Evolutionary conservation across 2,113 vertebrate genomes (phyloP).

Genomic region (Cettia cetti): DNA sequence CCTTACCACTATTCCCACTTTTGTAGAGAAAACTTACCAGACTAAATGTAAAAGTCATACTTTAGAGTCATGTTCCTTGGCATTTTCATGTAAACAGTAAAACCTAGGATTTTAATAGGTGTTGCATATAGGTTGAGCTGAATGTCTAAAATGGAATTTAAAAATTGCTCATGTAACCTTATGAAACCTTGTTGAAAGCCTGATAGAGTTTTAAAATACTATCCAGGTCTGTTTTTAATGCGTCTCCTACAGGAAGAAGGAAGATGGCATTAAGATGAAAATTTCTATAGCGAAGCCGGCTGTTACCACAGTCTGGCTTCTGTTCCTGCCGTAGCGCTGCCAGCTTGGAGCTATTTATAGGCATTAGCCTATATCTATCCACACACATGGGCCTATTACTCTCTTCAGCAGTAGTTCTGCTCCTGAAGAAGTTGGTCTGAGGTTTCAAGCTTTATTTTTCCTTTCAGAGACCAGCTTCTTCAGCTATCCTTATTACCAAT

Average conservation of each 20-base stretch:
- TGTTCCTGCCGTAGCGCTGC: background rate
- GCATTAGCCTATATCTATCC: constrained; percentile 1
- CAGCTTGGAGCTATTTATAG: constrained; percentile 24
- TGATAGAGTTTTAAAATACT: background rate
- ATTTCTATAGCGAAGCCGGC: constrained; percentile 13
- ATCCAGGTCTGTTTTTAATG: background rate
- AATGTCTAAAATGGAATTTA: background rate
- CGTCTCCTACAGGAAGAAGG: background rate
- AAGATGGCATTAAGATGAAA: constrained; percentile 37
- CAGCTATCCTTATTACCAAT: background rate
- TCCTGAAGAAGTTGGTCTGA: constrained; percentile 25
- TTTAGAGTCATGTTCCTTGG: background rate
- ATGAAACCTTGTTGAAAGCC: background rate
- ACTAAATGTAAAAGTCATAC: background rate
- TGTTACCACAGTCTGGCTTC: constrained; percentile 36
- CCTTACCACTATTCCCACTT: background rate
- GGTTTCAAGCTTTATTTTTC: background rate
- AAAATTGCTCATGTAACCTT: background rate
- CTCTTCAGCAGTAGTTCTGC: constrained; percentile 19
- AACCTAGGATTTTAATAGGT: background rate
- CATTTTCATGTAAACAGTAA: background rate
- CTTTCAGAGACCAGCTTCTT: constrained; percentile 1
- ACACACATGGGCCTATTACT: background rate
- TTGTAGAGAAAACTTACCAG: background rate
- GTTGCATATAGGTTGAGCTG: background rate